Evolutionary conservation across 2,113 vertebrate species (phyloP).

Genomic region (Spermophilus dauricus): DNA sequence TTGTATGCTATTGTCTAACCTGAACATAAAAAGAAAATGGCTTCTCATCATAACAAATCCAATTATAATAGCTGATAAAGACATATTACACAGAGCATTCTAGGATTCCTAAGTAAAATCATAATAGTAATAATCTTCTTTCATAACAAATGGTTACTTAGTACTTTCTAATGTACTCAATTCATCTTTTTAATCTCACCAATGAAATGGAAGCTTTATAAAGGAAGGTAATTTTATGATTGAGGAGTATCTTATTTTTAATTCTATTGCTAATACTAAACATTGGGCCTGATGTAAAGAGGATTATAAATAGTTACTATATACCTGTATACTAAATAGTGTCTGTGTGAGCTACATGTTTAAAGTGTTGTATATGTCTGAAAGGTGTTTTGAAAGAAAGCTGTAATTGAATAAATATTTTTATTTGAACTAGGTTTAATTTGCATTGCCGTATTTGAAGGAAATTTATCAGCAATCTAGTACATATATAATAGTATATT

Average conservation of each 20-base stretch:
- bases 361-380: background rate
- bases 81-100: background rate
- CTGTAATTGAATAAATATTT: background rate
- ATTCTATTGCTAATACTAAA: background rate
- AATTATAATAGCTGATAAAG: conserved; percentile 1
- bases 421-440: conserved; percentile 8
- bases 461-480: background rate
- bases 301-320: background rate
- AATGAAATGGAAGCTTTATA: background rate
- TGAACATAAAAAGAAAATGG: background rate
- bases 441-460: background rate
- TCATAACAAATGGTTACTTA: background rate
- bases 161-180: background rate
- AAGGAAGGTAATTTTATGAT: background rate
- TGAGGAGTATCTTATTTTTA: background rate
- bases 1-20: background rate
- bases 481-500: background rate
- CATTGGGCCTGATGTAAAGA: fast-evolving
- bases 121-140: background rate
- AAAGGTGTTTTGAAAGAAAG: background rate
- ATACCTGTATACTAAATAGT: background rate
- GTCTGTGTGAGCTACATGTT: background rate
- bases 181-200: background rate
- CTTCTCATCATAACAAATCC: background rate
- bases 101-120: background rate